phyloP scores from a whole-genome alignment of 92 coral and sea anemone species.

The Palythoa grandiflora region DNA sequence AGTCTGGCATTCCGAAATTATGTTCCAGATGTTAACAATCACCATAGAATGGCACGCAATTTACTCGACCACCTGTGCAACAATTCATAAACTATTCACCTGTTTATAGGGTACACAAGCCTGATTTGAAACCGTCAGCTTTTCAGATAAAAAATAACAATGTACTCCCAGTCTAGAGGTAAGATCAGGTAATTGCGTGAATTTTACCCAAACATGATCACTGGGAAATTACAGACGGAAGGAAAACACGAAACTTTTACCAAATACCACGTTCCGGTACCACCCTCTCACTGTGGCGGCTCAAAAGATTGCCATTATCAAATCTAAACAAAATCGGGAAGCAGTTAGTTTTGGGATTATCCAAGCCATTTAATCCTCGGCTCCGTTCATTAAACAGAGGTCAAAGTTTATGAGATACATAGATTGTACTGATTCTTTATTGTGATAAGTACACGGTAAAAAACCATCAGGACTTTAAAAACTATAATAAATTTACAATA shows the following conservation, averaged over 20 bases:
- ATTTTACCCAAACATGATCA: not conserved
- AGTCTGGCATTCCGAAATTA: constrained; percentile 4
- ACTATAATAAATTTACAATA: no score
- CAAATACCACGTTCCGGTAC: constrained; percentile 6
- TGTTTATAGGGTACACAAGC: not conserved
- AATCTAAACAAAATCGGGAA: not conserved
- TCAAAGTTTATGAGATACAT: not conserved
- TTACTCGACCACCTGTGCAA: no score
- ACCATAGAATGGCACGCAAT: not conserved
- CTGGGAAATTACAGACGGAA: constrained; percentile 19
- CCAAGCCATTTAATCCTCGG: not conserved
- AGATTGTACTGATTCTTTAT: not conserved
- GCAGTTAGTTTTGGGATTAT: not conserved
- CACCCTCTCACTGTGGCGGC: not conserved
- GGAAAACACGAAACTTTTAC: not conserved
- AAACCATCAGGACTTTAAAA: no score
- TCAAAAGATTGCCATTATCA: not conserved
- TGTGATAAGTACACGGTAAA: no score
- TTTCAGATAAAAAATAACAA: not conserved
- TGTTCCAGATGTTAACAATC: constrained; percentile 30
- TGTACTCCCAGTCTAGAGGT: not conserved
- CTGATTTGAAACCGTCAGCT: not conserved
- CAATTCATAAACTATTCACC: not conserved
- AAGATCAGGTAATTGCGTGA: not conserved
- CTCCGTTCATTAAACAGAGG: not conserved